Percentiles rank a stretch among this genome's conserved stretches.
phyloP scores from a whole-genome alignment of 2,888 invertebrate genomes.

The Carterocephalus palaemon region DNA sequence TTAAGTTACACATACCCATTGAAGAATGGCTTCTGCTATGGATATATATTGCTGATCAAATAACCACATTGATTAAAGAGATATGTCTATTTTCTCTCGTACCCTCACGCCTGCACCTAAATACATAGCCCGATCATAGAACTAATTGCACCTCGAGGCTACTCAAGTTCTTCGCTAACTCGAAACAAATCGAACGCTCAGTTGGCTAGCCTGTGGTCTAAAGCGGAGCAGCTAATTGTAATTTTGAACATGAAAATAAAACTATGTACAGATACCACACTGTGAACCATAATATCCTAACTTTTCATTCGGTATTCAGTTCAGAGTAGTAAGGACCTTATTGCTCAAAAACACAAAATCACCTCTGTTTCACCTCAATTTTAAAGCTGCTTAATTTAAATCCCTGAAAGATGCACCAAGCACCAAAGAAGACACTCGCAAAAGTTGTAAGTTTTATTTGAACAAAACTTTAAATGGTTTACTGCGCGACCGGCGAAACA shows the following conservation, averaged over 20 bases:
- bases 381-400: constrained; percentile 19
- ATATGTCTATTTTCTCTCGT: neutral
- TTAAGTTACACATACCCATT: no score
- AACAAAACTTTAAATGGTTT: constrained; percentile 15
- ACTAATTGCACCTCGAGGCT: constrained; percentile 71
- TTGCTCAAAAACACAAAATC: no score
- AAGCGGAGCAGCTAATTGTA: constrained; percentile 16
- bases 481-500: neutral
- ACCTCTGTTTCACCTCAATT: constrained; percentile 1
- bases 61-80: no score
- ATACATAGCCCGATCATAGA: constrained; percentile 45
- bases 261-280: no score
- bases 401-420: constrained; percentile 1
- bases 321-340: neutral
- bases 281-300: constrained; percentile 1
- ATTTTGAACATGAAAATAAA: constrained; percentile 22
- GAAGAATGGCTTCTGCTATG: no score
- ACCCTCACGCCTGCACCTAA: constrained; percentile 7
- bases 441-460: constrained; percentile 18
- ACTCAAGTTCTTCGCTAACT: constrained; percentile 54
- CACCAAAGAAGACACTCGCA: constrained; percentile 13
- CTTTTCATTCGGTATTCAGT: neutral
- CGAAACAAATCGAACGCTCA: constrained; percentile 50
- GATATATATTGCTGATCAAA: no score
- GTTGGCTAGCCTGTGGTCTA: constrained; percentile 36